Conservation (phyloP, 30 jellyfish, hydroid and myxozoan genomes). For the Turritopsis rubra region DNA sequence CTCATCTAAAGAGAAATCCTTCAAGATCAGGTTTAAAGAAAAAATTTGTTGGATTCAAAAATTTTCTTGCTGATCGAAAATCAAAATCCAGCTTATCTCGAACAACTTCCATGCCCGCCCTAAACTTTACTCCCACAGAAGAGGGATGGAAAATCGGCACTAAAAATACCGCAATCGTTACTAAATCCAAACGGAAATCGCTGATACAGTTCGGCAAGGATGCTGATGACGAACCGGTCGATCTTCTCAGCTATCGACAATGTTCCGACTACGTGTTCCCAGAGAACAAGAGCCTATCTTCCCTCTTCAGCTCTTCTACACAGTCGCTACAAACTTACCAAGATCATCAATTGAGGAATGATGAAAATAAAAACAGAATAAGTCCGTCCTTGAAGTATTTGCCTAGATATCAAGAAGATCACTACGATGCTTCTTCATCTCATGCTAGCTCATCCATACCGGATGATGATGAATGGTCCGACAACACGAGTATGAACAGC, state of each 20-base stretch:
- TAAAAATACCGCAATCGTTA: not conserved
- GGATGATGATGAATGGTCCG: slow-evolving; percentile 8
- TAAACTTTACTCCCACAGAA: not conserved
- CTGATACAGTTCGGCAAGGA: not conserved
- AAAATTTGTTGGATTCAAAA: not conserved
- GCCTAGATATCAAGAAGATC: not conserved
- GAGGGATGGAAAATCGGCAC: not conserved
- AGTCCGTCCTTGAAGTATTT: not conserved
- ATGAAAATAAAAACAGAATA: not conserved
- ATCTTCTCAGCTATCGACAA: not conserved
- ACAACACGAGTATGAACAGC: not conserved
- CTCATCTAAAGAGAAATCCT: not conserved
- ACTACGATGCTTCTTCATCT: not conserved
- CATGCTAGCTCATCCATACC: not conserved
- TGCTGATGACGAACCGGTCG: not conserved
- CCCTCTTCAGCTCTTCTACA: not conserved
- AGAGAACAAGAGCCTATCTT: not conserved
- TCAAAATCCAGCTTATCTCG: not conserved
- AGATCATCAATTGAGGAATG: not conserved
- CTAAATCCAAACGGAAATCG: not conserved
- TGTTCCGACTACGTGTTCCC: not conserved
- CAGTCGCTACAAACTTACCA: not conserved
- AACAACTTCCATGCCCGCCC: not conserved
- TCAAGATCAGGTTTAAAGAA: not conserved
- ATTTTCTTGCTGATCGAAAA: not conserved